These are phyloP conservation scores for Paralvinella palmiformis DNA, from an alignment of 1,140 invertebrate species.

Conservation along the genomic window DNA sequence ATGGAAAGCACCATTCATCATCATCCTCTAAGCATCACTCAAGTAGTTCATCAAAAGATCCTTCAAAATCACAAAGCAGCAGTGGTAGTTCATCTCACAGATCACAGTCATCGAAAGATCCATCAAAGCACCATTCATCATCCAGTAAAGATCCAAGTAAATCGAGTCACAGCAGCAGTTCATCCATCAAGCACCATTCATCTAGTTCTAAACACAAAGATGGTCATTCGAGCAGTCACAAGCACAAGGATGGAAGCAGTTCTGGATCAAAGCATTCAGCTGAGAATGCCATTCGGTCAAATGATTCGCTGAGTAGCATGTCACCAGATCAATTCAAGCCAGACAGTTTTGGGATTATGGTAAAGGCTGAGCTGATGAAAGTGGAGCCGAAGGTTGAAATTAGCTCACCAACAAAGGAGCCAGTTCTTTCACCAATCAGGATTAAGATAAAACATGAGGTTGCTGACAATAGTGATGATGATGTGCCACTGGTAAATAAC, in stretches of 20 bases:
- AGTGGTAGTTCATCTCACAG: background rate
- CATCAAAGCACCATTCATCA: background rate
- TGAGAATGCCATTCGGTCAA: too few species aligned
- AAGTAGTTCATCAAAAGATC: background rate
- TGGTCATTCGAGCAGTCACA: too few species aligned
- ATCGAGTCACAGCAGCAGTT: too few species aligned
- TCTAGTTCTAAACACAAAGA: too few species aligned
- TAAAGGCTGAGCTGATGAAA: background rate
- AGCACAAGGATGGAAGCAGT: too few species aligned
- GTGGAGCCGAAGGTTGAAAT: background rate
- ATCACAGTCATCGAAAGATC: background rate
- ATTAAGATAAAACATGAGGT: background rate
- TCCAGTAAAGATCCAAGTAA: background rate
- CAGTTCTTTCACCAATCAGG: too few species aligned
- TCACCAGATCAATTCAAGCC: background rate
- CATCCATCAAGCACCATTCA: too few species aligned
- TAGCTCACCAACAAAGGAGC: background rate
- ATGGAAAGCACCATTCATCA: background rate
- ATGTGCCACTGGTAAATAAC: conserved; percentile 60
- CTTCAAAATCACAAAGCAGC: background rate
- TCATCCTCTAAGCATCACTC: background rate
- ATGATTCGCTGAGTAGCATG: too few species aligned
- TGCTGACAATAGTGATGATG: conserved; percentile 57
- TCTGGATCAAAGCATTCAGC: too few species aligned
- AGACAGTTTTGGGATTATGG: background rate